A percentile compares a stretch with the other conserved stretches of the same genome.
phyloP scores from a whole-genome alignment of 2,113 vertebrate species.

The Saimiri boliviensis region DNA sequence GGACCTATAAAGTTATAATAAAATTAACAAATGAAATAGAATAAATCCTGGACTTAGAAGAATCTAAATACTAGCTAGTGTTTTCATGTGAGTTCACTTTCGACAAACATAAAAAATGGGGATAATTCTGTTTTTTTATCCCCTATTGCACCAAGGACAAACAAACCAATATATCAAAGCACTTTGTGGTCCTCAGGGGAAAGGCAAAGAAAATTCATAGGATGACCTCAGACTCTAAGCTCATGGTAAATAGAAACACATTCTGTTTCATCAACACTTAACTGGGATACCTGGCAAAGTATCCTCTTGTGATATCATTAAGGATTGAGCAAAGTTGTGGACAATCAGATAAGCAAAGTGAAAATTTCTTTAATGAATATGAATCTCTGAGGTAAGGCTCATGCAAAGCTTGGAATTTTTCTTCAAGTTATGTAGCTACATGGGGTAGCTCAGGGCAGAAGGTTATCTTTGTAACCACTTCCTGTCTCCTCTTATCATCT shows the following conservation, averaged over 20 bases:
- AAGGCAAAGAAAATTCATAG: neutral
- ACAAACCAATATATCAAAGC: neutral
- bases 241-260: neutral
- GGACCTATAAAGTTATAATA: neutral
- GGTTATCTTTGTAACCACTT: neutral
- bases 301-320: neutral
- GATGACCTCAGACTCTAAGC: neutral
- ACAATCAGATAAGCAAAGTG: neutral
- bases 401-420: neutral
- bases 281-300: neutral
- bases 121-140: neutral
- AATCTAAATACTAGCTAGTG: neutral
- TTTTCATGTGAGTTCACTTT: neutral
- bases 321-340: neutral
- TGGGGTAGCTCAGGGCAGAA: neutral
- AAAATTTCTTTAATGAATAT: neutral
- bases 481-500: neutral
- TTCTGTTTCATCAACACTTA: neutral
- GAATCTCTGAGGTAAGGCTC: neutral
- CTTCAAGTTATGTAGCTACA: neutral
- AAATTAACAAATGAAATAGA: slow-evolving; percentile 33
- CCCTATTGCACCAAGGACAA: neutral
- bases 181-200: neutral
- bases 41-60: neutral
- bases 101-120: neutral